Evolutionary conservation across 2,797 vertebrate species (phyloP), one percentile per base, ranked within the genome.

Genomic region (Propithecus perrieri): DNA sequence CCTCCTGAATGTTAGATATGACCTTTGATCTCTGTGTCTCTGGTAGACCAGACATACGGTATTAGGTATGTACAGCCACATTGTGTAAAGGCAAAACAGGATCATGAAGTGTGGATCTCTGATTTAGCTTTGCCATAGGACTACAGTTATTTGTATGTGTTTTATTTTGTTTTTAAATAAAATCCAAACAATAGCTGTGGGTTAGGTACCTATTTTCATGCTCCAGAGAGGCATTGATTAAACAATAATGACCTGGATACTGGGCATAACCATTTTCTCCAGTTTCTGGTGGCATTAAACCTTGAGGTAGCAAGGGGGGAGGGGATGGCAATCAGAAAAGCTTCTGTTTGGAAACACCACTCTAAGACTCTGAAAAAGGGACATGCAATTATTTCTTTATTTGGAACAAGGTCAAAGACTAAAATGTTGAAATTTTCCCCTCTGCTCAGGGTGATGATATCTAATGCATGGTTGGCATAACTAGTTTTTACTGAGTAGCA

Each of bases 1-100:
- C 98, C 98, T 98, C 98, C 98, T 98, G 98, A 98, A 98, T 98
- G 98, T 98, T 98, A 98, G 98, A 98, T 98, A 98, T 99, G 99
- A 99, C 99, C 99, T 99, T 99, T 99, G 99, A 99, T 99, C 99
- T 99, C 98, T 98, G 96, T 98, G 99, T 99, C 98, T 98, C 97
- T 98, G 98, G 98, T 98, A 98, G 98, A 99, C 97, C 98, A 98
- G 98, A 98, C 98, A 95, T 98, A 98, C 97, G 97, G 95, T 98
- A 98, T 98, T 97, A 97, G 98, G 96, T 98, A 95, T 97, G 97
- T 97, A 98, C 96, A 96, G 98, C 97, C 98, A 98, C 98, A 97
- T 97, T 98, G 98, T 97, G 97, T 98, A 94, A 85, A 97, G 97
- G 97, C 96, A 98, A 94, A 96, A 88, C 95, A 91, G 97, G 96